These are phyloP conservation scores for Pagetopsis macropterus DNA, from an alignment of 2,797 vertebrate species.

Conservation along the genomic window DNA sequence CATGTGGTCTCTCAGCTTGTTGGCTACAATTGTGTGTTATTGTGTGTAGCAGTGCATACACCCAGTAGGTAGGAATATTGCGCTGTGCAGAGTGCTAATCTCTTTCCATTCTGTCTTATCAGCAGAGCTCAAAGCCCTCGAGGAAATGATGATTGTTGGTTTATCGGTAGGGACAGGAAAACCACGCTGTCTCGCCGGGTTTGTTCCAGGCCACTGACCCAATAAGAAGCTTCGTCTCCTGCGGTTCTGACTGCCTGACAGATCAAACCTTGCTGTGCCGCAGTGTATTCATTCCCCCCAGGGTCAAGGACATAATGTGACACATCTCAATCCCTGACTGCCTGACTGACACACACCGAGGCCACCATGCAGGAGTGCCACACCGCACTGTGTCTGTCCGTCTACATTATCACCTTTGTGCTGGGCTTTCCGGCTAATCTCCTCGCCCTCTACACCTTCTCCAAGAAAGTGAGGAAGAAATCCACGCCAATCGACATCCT, in stretches of 20 bases:
- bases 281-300: slow-evolving; percentile 9
- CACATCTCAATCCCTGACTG: slow-evolving; percentile 39
- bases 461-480: slow-evolving; percentile 82
- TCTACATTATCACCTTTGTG: slow-evolving; percentile 85
- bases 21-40: slow-evolving; percentile 12
- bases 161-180: slow-evolving; percentile 68
- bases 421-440: slow-evolving; percentile 77
- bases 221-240: slow-evolving; percentile 51
- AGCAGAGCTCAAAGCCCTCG: slow-evolving; percentile 65
- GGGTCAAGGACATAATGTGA: slow-evolving; percentile 54
- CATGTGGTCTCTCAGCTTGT: slow-evolving; percentile 15
- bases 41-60: neutral
- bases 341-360: slow-evolving; percentile 9
- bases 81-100: slow-evolving; percentile 58
- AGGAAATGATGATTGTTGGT: slow-evolving; percentile 65
- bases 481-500: slow-evolving; percentile 85
- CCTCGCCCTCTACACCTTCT: slow-evolving; percentile 82
- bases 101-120: slow-evolving; percentile 69
- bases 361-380: slow-evolving; percentile 75
- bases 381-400: slow-evolving; percentile 74
- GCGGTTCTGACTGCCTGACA: slow-evolving; percentile 35
- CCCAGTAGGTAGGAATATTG: slow-evolving; percentile 39
- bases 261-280: slow-evolving; percentile 47
- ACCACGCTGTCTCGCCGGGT: slow-evolving; percentile 53
- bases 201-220: slow-evolving; percentile 70